Percentiles rank a stretch among this genome's conserved stretches.
Conservation (phyloP, 2,113 vertebrate species). For the Tetraodon nigroviridis region DNA sequence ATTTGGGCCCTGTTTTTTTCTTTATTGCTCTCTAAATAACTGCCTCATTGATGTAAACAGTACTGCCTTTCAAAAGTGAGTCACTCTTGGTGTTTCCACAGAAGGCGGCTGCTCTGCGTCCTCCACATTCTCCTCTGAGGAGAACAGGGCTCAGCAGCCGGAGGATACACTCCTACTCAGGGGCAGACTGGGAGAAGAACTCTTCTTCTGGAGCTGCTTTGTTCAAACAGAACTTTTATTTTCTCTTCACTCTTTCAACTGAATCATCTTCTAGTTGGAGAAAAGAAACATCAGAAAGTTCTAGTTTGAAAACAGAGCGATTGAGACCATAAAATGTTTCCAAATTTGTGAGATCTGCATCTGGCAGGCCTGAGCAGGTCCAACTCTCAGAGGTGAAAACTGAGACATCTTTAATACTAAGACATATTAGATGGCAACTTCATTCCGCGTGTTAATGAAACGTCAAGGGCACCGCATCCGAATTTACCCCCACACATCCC, state of each 20-base stretch:
- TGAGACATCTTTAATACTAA: not conserved
- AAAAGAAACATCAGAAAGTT: no score
- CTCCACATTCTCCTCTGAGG: not conserved
- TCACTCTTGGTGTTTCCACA: not conserved
- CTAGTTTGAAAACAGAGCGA: no score
- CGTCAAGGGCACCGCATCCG: conserved; percentile 3
- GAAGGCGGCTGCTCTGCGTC: not conserved
- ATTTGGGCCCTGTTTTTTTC: not conserved
- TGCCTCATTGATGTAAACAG: not conserved
- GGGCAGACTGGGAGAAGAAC: not conserved
- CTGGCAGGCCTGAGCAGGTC: no score
- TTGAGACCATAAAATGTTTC: no score
- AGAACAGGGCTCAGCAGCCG: not conserved
- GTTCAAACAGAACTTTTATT: no score
- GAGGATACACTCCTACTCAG: not conserved
- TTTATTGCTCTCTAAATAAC: not conserved
- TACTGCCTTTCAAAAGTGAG: not conserved
- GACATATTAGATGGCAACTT: not conserved
- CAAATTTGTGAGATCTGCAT: no score
- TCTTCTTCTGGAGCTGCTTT: no score
- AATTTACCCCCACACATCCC: conserved; percentile 4
- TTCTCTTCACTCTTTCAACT: no score
- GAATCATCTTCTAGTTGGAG: no score
- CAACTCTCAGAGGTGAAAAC: no score
- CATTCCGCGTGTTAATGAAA: conserved; percentile 2